A percentile compares a stretch with the other conserved stretches of the same genome.
These are phyloP conservation scores for Blennius ocellaris DNA, from an alignment of 2,113 vertebrate species.

Conservation along the genomic window DNA sequence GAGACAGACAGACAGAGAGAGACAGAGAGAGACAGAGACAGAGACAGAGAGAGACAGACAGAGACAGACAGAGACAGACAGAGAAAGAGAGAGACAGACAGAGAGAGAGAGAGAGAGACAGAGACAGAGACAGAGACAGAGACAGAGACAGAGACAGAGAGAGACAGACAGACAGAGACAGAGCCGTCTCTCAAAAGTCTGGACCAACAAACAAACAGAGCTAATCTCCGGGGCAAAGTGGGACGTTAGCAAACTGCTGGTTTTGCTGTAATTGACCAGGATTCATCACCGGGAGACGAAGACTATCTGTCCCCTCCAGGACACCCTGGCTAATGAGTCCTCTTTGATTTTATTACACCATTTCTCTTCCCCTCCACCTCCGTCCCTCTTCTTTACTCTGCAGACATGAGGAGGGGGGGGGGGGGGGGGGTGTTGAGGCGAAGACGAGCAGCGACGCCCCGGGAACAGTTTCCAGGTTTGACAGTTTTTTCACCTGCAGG, in stretches of 20 bases:
- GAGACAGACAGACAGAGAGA: no score
- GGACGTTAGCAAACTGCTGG: conserved; percentile 30
- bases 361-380: conserved; percentile 42
- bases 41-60: no score
- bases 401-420: neutral
- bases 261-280: conserved; percentile 21
- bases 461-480: no score
- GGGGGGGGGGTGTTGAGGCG: no score
- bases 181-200: neutral
- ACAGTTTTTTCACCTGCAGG: no score
- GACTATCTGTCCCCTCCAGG: conserved; percentile 45
- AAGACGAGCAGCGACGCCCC: no score
- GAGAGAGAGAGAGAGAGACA: no score
- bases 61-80: no score
- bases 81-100: no score
- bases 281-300: conserved; percentile 37
- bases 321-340: conserved; percentile 53
- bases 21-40: no score
- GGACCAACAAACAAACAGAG: conserved; percentile 33
- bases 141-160: no score
- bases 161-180: neutral
- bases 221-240: conserved; percentile 18
- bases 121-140: no score
- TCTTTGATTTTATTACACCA: conserved; percentile 48
- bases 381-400: conserved; percentile 28